These are phyloP conservation scores for Rhodeus uyekii DNA, from an alignment of 2,797 vertebrate species.

Conservation along the genomic window DNA sequence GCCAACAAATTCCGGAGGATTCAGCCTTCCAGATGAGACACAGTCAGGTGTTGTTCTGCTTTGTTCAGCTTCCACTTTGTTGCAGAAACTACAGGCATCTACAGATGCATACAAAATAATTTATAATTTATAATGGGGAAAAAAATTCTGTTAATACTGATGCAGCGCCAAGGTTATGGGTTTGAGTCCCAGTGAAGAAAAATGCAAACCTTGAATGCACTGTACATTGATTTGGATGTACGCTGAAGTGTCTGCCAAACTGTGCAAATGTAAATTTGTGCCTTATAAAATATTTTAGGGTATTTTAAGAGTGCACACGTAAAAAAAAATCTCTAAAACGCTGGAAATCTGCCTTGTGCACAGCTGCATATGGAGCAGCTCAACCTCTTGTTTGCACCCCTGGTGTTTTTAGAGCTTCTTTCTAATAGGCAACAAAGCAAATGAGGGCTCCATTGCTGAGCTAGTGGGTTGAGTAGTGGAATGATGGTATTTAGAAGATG, in stretches of 20 bases:
- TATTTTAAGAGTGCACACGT: background rate
- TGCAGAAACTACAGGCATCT: too few relatives aligned
- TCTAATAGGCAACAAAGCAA: conserved; percentile 48
- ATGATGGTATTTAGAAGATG: conserved; percentile 7
- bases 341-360: background rate
- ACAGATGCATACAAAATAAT: too few relatives aligned
- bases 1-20: too few relatives aligned
- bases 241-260: background rate
- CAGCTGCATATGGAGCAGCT: background rate
- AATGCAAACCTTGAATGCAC: background rate
- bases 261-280: background rate
- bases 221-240: background rate
- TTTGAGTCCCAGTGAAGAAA: background rate
- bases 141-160: too few relatives aligned
- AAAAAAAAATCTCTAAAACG: background rate
- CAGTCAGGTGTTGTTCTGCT: too few relatives aligned
- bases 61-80: too few relatives aligned
- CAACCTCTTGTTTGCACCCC: conserved; percentile 23
- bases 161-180: background rate
- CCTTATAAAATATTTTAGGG: background rate
- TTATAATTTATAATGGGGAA: too few relatives aligned
- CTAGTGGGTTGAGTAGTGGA: background rate
- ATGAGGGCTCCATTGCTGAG: conserved; percentile 11
- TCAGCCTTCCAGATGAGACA: too few relatives aligned
- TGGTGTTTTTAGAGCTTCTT: conserved; percentile 19